phyloP scores from a whole-genome alignment of 2,113 vertebrate genomes.

The Macrotus californicus region DNA sequence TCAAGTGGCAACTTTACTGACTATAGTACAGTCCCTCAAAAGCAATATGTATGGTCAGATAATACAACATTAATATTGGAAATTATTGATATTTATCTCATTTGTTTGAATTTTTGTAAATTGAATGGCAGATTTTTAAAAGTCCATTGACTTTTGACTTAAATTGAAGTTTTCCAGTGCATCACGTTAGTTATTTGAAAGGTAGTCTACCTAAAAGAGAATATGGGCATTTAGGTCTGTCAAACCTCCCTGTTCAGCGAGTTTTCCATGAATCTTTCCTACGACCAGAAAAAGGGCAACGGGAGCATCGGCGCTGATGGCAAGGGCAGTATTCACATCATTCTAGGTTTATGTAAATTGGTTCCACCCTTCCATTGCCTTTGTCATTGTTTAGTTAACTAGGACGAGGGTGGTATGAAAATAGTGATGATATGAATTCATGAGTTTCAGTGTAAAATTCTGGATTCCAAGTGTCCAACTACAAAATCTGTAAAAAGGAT shows the following conservation, averaged over 20 bases:
- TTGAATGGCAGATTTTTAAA: neutral
- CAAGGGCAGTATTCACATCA: neutral
- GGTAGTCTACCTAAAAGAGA: neutral
- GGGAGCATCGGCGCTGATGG: neutral
- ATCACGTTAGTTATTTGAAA: neutral
- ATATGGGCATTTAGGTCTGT: neutral
- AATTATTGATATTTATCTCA: neutral
- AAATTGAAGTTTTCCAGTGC: neutral
- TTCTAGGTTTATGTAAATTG: neutral
- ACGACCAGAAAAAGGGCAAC: neutral
- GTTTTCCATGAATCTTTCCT: neutral
- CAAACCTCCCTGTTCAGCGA: accelerated
- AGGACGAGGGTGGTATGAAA: neutral
- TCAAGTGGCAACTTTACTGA: neutral
- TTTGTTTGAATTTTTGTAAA: neutral
- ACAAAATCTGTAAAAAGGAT: neutral
- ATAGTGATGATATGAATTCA: neutral
- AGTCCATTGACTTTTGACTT: neutral
- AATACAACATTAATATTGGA: neutral
- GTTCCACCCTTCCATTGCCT: neutral
- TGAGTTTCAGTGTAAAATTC: neutral
- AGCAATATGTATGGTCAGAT: neutral
- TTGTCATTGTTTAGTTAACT: neutral
- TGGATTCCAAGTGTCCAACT: neutral
- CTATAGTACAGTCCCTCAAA: neutral